Evolutionary conservation across 2,888 invertebrate genomes (phyloP).

Genomic region (Meteorus colon): DNA sequence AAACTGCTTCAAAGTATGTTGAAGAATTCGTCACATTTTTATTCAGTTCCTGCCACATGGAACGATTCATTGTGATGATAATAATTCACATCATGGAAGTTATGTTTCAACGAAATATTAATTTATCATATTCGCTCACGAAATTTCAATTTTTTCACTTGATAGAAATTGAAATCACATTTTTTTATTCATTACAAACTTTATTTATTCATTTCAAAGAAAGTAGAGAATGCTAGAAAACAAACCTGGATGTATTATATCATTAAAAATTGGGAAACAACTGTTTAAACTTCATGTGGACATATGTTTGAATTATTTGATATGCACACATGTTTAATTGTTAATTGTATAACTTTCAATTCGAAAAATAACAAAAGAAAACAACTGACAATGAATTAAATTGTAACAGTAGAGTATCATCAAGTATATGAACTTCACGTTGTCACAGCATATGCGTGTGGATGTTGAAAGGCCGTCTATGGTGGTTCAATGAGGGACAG

Average conservation of each 20-base stretch:
- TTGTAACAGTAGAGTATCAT: background rate
- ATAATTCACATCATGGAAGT: too few species aligned
- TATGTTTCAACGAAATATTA: too few species aligned
- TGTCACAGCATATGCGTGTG: background rate
- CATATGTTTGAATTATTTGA: background rate
- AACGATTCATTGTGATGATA: too few species aligned
- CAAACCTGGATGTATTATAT: background rate
- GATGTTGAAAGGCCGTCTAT: background rate
- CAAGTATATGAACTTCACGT: background rate
- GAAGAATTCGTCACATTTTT: too few species aligned
- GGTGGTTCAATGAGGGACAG: constrained; percentile 6
- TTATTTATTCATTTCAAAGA: too few species aligned
- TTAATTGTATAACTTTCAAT: background rate
- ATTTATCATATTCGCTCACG: too few species aligned
- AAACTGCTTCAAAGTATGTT: too few species aligned
- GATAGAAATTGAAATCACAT: too few species aligned
- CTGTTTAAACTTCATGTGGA: background rate
- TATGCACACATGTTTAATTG: background rate
- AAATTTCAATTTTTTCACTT: too few species aligned
- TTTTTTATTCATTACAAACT: too few species aligned
- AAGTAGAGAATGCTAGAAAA: too few species aligned
- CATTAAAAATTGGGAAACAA: background rate
- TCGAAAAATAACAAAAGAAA: background rate
- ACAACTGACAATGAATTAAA: background rate
- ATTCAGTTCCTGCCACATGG: too few species aligned